Evolutionary conservation across 2,797 vertebrate species (phyloP).

Genomic region (Tenualosa thibaudeaui): DNA sequence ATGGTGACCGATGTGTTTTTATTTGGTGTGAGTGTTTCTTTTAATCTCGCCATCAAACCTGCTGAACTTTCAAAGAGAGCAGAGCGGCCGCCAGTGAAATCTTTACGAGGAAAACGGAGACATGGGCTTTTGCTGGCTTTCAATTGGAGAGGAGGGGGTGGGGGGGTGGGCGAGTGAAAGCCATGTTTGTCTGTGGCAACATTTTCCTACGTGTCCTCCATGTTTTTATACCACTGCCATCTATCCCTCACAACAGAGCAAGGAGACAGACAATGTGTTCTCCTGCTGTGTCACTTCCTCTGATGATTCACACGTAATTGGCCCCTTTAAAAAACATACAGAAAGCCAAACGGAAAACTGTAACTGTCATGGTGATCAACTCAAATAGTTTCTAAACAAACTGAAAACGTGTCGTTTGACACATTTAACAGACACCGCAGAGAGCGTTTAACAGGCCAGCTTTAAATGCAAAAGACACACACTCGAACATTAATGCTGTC

Average conservation of each 20-base stretch:
- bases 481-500: not conserved
- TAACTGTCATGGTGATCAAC: not conserved
- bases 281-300: not conserved
- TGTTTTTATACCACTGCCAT: not conserved
- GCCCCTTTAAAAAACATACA: not conserved
- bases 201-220: conserved; percentile 9
- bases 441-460: not conserved
- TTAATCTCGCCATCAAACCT: conserved; percentile 26
- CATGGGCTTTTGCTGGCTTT: not conserved
- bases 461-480: not conserved
- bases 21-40: conserved; percentile 12
- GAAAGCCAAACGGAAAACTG: not conserved
- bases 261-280: conserved; percentile 1
- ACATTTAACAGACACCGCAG: not conserved
- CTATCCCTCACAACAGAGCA: not conserved
- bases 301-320: not conserved
- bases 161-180: not conserved
- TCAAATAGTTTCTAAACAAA: not conserved
- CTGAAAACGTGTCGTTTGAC: not conserved
- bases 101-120: conserved; percentile 5
- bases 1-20: conserved; percentile 40
- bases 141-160: not conserved
- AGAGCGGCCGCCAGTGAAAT: conserved; percentile 4
- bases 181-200: not conserved
- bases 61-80: conserved; percentile 23